phyloP scores from a whole-genome alignment of 2,888 invertebrate genomes.

The Stenchaetothrips biformis region DNA sequence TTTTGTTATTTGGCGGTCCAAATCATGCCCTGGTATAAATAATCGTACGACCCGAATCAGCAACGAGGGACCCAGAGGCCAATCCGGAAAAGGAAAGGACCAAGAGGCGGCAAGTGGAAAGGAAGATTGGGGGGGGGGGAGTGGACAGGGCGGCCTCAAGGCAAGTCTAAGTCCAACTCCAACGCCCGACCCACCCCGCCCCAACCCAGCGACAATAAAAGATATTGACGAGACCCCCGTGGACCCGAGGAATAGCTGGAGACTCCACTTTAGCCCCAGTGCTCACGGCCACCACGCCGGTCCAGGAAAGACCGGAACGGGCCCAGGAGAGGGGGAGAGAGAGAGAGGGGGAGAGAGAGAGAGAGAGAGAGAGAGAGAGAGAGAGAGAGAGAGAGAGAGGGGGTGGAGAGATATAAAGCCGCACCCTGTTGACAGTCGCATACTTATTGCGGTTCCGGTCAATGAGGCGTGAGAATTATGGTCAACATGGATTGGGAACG shows the following conservation, averaged over 20 bases:
- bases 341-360: background rate
- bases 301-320: background rate
- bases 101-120: too few species aligned
- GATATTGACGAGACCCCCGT: background rate
- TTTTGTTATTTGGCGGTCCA: background rate
- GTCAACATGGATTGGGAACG: too few species aligned
- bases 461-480: too few species aligned
- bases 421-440: too few species aligned
- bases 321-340: background rate
- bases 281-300: background rate
- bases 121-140: too few species aligned
- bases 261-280: background rate
- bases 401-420: background rate
- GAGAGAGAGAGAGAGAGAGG: slow-evolving; percentile 33
- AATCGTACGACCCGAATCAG: background rate
- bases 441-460: too few species aligned
- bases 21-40: background rate
- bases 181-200: background rate
- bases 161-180: background rate
- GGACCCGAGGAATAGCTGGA: background rate
- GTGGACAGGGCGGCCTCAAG: background rate
- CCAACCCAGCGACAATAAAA: background rate
- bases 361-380: slow-evolving; percentile 30
- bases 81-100: too few species aligned
- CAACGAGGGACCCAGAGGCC: background rate